phyloP scores from a whole-genome alignment of 2,797 vertebrate genomes.

The Smutsia gigantea region DNA sequence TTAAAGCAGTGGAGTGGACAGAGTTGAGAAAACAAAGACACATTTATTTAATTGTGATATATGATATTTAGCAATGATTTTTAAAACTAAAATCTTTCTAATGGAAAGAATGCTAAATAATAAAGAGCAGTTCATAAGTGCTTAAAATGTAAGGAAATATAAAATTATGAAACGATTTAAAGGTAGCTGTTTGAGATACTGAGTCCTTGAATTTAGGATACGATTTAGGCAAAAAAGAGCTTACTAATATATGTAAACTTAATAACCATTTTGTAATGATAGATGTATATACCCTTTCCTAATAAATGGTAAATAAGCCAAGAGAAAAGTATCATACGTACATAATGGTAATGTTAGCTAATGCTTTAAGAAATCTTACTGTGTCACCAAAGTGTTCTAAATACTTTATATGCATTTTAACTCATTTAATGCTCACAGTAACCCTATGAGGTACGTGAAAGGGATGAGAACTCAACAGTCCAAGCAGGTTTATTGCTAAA shows the following conservation, averaged over 20 bases:
- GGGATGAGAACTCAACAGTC: too few relatives aligned
- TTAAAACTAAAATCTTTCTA: background rate
- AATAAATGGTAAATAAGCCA: background rate
- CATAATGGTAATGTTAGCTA: background rate
- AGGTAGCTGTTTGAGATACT: background rate
- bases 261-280: background rate
- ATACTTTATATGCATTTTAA: background rate
- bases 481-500: too few relatives aligned
- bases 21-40: conserved; percentile 26
- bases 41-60: conserved; percentile 44
- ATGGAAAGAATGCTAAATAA: background rate
- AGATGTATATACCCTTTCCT: background rate
- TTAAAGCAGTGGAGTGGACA: background rate
- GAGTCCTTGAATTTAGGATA: background rate
- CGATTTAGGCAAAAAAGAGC: background rate
- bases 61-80: background rate
- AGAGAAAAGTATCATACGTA: background rate
- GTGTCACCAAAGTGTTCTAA: background rate
- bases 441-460: background rate
- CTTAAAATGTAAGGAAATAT: background rate
- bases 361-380: background rate
- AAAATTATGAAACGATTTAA: background rate
- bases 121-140: background rate
- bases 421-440: background rate
- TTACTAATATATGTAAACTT: background rate